Evolutionary conservation across 2,797 vertebrate genomes (phyloP).

Genomic region (Argya squamiceps): DNA sequence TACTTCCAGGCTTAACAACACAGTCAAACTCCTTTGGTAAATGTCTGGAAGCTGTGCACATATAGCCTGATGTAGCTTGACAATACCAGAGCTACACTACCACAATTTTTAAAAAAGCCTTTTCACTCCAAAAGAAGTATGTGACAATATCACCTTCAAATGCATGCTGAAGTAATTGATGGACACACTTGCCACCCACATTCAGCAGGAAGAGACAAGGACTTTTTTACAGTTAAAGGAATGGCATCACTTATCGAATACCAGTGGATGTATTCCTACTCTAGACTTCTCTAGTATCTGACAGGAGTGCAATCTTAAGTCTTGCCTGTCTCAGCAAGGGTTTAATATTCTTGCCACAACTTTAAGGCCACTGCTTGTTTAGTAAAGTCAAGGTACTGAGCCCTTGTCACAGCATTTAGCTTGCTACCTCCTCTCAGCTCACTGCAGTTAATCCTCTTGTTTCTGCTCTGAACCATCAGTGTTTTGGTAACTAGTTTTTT

Average conservation of each 20-base stretch:
- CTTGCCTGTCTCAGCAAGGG: neutral
- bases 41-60: neutral
- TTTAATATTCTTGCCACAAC: neutral
- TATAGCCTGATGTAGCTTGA: neutral
- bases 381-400: neutral
- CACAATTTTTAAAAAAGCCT: neutral
- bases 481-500: neutral
- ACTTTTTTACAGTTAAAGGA: neutral
- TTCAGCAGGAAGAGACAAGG: neutral
- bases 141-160: neutral
- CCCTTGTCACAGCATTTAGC: neutral
- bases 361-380: neutral
- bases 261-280: rapidly evolving
- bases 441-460: neutral
- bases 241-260: neutral
- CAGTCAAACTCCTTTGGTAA: neutral
- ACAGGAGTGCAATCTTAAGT: neutral
- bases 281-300: neutral
- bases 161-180: neutral
- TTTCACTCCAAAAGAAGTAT: neutral
- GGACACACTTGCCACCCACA: neutral
- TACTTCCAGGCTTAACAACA: neutral
- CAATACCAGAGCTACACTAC: neutral
- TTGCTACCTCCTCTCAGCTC: neutral
- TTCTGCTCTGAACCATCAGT: neutral